These are phyloP conservation scores for Propithecus perrieri DNA, from an alignment of 2,797 vertebrate species.

Conservation along the genomic window DNA sequence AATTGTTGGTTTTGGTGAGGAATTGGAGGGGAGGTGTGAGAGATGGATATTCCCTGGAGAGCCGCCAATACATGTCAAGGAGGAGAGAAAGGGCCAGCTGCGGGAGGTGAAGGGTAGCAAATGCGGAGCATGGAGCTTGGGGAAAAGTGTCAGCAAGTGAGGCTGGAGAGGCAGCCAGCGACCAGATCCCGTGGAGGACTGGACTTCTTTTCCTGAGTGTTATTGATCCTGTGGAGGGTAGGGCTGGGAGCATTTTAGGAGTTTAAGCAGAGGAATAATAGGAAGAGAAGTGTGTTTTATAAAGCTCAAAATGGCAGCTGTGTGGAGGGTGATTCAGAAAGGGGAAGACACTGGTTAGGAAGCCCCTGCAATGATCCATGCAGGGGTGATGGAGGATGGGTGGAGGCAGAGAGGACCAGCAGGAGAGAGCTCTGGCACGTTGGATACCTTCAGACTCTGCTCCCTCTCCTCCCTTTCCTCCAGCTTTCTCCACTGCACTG, in stretches of 20 bases:
- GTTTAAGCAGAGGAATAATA: neutral
- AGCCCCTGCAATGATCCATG: too few relatives aligned
- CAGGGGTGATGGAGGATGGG: neutral
- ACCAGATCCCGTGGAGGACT: neutral
- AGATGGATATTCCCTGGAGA: neutral
- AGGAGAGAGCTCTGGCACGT: neutral
- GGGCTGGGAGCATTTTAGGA: neutral
- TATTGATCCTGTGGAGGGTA: neutral
- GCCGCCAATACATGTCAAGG: neutral
- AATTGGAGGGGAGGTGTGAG: neutral
- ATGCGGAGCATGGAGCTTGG: neutral
- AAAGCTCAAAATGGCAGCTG: neutral
- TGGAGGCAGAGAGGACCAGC: neutral
- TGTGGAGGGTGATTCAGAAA: neutral
- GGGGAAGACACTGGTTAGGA: neutral
- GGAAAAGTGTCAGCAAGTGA: neutral
- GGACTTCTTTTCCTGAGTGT: neutral
- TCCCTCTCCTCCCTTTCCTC: neutral
- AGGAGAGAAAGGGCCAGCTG: neutral
- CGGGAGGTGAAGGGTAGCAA: neutral
- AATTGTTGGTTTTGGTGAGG: neutral
- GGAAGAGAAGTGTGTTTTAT: neutral
- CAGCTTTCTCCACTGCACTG: neutral
- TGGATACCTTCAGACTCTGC: neutral
- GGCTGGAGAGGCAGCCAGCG: neutral